Percentiles rank a stretch among this genome's conserved stretches.
These are phyloP conservation scores for Gymnopithys bicolor DNA, from an alignment of 2,797 vertebrate genomes.

Conservation along the genomic window DNA sequence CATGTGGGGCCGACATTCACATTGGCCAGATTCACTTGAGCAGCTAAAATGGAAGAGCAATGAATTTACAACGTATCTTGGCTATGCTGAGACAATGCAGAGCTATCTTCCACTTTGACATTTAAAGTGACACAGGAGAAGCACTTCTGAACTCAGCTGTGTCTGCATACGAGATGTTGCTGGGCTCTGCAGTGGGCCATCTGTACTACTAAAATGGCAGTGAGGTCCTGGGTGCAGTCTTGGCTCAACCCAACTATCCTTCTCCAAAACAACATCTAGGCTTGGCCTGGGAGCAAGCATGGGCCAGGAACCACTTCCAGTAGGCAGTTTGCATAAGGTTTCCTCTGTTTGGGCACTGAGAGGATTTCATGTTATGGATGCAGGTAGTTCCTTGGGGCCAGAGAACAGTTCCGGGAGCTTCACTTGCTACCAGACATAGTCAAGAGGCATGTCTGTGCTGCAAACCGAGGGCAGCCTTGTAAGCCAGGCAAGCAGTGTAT, in stretches of 20 bases:
- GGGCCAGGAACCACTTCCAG: not conserved
- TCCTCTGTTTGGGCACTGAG: not conserved
- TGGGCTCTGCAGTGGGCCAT: not conserved
- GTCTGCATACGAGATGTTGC: not conserved
- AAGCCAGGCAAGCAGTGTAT: not conserved
- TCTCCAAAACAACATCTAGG: not conserved
- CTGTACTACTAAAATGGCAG: not conserved
- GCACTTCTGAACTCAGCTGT: not conserved
- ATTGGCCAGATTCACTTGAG: conserved; percentile 89
- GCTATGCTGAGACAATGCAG: not conserved
- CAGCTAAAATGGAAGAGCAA: conserved; percentile 80
- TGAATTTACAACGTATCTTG: not conserved
- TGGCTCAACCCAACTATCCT: not conserved
- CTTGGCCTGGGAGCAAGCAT: not conserved
- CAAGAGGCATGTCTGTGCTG: not conserved
- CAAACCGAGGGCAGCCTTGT: not conserved
- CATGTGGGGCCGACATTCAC: conserved; percentile 89
- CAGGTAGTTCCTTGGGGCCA: not conserved
- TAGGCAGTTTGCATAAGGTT: not conserved
- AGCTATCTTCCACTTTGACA: rapidly evolving
- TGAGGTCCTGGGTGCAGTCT: rapidly evolving
- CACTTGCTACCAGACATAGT: not conserved
- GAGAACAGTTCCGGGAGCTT: not conserved
- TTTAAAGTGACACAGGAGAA: not conserved
- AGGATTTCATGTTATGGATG: not conserved